Evolutionary conservation across 2,888 invertebrate genomes (phyloP).

Genomic region (Sericinus montela): DNA sequence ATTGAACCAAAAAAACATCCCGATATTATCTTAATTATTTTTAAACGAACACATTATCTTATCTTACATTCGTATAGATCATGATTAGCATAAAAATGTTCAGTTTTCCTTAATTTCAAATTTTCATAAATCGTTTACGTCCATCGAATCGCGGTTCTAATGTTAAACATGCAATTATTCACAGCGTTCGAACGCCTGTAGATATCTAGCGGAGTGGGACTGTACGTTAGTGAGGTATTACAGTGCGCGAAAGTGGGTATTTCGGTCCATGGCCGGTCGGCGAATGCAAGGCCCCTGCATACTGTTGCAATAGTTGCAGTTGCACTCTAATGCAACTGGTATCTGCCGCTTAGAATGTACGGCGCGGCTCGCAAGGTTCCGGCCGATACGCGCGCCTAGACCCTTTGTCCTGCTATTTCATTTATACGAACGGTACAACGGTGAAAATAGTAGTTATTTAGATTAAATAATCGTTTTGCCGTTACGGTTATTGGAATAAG

Average conservation of each 20-base stretch:
- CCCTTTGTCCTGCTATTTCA: slow-evolving; percentile 36
- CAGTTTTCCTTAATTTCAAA: too few relatives aligned
- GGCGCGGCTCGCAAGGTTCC: slow-evolving; percentile 36
- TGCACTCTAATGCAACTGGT: slow-evolving; percentile 57
- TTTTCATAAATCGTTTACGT: too few relatives aligned
- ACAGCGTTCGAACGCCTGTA: not conserved
- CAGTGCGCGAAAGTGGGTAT: slow-evolving; percentile 64
- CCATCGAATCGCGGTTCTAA: too few relatives aligned
- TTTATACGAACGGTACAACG: too few relatives aligned
- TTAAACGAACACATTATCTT: too few relatives aligned
- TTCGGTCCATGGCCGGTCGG: slow-evolving; percentile 72
- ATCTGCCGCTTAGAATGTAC: slow-evolving; percentile 39
- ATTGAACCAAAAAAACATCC: too few relatives aligned
- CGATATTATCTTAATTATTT: too few relatives aligned
- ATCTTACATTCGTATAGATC: too few relatives aligned
- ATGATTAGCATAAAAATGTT: too few relatives aligned
- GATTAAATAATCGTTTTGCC: too few relatives aligned
- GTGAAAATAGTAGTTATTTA: too few relatives aligned
- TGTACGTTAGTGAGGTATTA: not conserved
- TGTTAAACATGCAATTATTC: not conserved
- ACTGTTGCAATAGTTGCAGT: slow-evolving; percentile 67
- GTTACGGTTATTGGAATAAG: too few relatives aligned
- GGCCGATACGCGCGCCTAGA: slow-evolving; percentile 29
- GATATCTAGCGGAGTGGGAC: not conserved
- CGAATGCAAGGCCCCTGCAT: slow-evolving; percentile 70